Evolutionary conservation across 2,888 invertebrate species (phyloP), one percentile per base, ranked within the genome.

Genomic region (Sinodicranocentrus sp.): DNA sequence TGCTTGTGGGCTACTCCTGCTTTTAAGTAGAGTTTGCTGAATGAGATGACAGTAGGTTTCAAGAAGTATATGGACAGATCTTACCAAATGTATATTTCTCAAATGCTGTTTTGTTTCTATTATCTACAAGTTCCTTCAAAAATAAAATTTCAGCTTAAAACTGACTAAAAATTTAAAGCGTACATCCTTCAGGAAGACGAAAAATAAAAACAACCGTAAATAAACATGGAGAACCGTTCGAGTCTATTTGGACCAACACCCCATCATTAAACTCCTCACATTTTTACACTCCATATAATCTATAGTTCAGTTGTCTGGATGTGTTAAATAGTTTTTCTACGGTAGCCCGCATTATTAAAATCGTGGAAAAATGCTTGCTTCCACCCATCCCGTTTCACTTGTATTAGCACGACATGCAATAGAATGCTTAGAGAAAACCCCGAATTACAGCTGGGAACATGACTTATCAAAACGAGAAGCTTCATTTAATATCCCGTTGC

Each of bases 401-500:
- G n/a, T 21, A 57, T 6, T 23, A 57, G 21, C 15, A n/a, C 3
- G 52, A 2, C n/a, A 52, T 52, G 33, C 10, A 33, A 33, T n/a
- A n/a, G n/a, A n/a, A n/a, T n/a, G n/a, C n/a, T n/a, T 8, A 39
- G 39, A 39, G 39, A 5, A 39, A 5, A 39, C 13, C 39, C 39
- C 5, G 5, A 5, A 5, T 8, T 39, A 13, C 39, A 76, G 65
- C 3, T 57, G 57, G 57, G 26, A 59, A 68, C 77, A 77, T 77
- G 77, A 77, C 77, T 77, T 77, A 68, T 68, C 77, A 77, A 77
- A 77, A 76, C 57, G 54, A 68, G n/a, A n/a, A n/a, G 67, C 25
- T 77, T 77, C 77, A 77, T 77, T 77, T 52, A 28, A 19, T 26
- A 65, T 65, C 39, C 43, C 67, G 26, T 67, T 67, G 65, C 76